Evolutionary conservation across 2,113 vertebrate species (phyloP).

Genomic region (Crocuta crocuta): DNA sequence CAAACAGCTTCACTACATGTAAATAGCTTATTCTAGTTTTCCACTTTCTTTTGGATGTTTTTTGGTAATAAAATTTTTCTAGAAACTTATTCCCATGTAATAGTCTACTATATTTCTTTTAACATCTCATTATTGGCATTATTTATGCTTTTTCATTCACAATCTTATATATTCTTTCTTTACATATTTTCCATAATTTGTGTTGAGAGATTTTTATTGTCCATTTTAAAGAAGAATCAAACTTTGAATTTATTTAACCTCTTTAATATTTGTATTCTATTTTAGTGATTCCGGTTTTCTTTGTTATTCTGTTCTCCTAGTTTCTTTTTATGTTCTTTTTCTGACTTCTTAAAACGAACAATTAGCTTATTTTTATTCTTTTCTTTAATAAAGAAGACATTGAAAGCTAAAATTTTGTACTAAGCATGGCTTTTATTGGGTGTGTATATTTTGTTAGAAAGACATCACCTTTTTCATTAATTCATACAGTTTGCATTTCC

Average conservation of each 20-base stretch:
- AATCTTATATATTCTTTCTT: neutral
- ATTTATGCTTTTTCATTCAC: neutral
- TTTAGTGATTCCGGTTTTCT: neutral
- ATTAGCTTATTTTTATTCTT: neutral
- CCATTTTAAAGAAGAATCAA: neutral
- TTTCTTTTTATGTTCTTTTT: neutral
- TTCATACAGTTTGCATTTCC: neutral
- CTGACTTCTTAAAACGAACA: neutral
- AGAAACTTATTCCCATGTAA: neutral
- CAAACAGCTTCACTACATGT: neutral
- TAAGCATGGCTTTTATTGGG: neutral
- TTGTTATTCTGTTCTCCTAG: neutral
- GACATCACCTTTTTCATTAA: neutral
- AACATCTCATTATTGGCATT: neutral
- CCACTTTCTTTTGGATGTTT: neutral
- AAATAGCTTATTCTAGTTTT: neutral
- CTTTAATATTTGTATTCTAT: neutral
- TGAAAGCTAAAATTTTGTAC: neutral
- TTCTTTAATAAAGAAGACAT: neutral
- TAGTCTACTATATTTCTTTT: neutral
- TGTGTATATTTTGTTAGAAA: neutral
- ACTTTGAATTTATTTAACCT: neutral
- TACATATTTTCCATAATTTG: neutral
- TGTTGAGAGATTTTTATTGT: neutral
- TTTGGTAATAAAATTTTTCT: neutral